phyloP scores from a whole-genome alignment of 2,797 vertebrate species.

The Lacerta viridis region DNA sequence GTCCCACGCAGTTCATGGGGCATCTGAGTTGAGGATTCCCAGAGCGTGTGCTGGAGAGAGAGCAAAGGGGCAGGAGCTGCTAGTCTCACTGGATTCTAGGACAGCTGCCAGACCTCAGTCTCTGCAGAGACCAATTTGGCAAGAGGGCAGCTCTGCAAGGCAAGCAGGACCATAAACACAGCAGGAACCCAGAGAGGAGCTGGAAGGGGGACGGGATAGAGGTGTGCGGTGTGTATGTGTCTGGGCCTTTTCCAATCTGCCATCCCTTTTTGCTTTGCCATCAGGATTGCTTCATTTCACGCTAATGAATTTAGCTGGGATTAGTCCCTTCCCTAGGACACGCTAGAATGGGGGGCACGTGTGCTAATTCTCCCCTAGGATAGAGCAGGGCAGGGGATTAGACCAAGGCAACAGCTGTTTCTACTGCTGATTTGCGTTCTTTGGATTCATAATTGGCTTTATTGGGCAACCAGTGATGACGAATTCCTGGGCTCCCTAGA shows the following conservation, averaged over 20 bases:
- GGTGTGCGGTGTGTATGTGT: not conserved
- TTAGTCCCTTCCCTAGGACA: conserved; percentile 20
- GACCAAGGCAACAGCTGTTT: conserved; percentile 22
- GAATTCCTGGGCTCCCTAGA: not conserved
- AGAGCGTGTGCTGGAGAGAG: not conserved
- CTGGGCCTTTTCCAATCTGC: not conserved
- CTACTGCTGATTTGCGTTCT: conserved; percentile 25
- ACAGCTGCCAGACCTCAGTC: conserved; percentile 18
- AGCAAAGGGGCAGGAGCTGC: not conserved
- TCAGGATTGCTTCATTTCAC: conserved; percentile 14
- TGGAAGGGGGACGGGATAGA: not conserved
- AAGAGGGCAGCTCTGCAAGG: conserved; percentile 38
- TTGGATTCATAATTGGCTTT: conserved; percentile 23
- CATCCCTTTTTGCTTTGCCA: not conserved
- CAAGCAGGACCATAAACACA: not conserved
- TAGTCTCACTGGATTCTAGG: conserved; percentile 26
- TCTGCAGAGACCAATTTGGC: conserved; percentile 43
- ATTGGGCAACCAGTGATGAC: conserved; percentile 1
- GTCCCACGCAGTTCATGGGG: not conserved
- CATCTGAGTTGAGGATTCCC: not conserved
- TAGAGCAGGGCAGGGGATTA: conserved; percentile 25
- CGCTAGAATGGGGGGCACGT: conserved; percentile 8
- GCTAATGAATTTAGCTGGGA: conserved; percentile 32
- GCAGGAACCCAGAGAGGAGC: not conserved
- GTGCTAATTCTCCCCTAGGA: conserved; percentile 11